These are phyloP conservation scores for Chaitophorus viminalis DNA, from an alignment of 2,888 invertebrate genomes.

Conservation along the genomic window DNA sequence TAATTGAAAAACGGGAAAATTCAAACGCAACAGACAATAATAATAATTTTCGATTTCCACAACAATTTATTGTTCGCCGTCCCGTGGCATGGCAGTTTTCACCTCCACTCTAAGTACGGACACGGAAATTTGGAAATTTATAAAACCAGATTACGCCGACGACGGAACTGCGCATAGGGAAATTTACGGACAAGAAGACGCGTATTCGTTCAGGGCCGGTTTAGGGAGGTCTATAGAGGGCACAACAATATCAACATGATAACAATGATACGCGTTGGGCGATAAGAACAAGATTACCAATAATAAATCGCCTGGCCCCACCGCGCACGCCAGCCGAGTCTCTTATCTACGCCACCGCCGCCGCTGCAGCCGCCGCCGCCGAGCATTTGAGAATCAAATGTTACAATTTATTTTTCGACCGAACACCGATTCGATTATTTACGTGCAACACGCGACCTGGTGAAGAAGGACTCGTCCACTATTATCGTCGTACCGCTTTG, in stretches of 20 bases:
- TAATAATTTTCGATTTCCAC: too few relatives aligned
- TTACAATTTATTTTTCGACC: conserved; percentile 43
- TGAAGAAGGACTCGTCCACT: not conserved
- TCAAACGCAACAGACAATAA: too few relatives aligned
- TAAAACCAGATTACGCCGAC: too few relatives aligned
- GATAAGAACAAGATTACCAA: conserved; percentile 52
- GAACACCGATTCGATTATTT: conserved; percentile 17
- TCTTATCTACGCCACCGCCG: conserved; percentile 38
- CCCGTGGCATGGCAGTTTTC: too few relatives aligned
- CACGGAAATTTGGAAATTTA: too few relatives aligned
- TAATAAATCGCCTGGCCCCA: conserved; percentile 54
- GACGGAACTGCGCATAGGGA: too few relatives aligned
- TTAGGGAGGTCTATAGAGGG: conserved; percentile 18
- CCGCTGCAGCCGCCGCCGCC: conserved; percentile 7
- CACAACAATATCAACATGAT: too few relatives aligned
- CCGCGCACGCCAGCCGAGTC: not conserved
- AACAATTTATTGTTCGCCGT: too few relatives aligned
- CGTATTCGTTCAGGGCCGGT: not conserved
- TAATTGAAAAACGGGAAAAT: too few relatives aligned
- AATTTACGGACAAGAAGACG: too few relatives aligned
- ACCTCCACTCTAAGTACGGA: too few relatives aligned
- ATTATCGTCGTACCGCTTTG: not conserved
- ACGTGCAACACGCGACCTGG: conserved; percentile 19
- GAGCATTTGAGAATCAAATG: conserved; percentile 33
- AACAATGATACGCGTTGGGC: not conserved